These are phyloP conservation scores for Rhinopomastus cyanomelas DNA, from an alignment of 2,113 vertebrate genomes.

Conservation along the genomic window DNA sequence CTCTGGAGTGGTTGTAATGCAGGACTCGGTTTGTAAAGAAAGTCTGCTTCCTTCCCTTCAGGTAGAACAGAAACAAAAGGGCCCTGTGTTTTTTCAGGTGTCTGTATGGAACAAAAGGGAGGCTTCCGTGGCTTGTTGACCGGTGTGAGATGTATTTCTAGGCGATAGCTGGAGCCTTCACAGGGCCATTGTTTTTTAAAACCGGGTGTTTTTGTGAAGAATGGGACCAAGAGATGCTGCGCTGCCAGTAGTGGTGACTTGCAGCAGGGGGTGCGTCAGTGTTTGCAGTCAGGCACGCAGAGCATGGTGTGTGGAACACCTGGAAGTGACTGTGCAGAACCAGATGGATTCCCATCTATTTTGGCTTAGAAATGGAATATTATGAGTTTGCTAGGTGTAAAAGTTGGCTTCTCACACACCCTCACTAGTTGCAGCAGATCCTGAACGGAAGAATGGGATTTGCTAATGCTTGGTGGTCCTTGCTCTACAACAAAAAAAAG, in stretches of 20 bases:
- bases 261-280: neutral
- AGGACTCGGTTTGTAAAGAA: neutral
- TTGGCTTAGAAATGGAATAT: neutral
- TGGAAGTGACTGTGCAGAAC: neutral
- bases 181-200: neutral
- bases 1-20: neutral
- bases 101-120: neutral
- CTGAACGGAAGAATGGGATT: neutral
- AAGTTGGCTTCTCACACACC: neutral
- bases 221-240: neutral
- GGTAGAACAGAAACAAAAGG: neutral
- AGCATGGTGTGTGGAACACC: too few species aligned
- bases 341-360: neutral
- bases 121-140: neutral
- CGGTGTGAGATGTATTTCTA: rapidly evolving
- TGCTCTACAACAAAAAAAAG: neutral
- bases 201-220: neutral
- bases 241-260: neutral
- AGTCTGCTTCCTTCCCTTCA: neutral
- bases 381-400: neutral
- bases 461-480: neutral
- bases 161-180: rapidly evolving
- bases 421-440: neutral
- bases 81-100: rapidly evolving
- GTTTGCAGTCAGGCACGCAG: neutral